Evolutionary conservation across 2,888 invertebrate species (phyloP).

Genomic region (Colletes collaris): DNA sequence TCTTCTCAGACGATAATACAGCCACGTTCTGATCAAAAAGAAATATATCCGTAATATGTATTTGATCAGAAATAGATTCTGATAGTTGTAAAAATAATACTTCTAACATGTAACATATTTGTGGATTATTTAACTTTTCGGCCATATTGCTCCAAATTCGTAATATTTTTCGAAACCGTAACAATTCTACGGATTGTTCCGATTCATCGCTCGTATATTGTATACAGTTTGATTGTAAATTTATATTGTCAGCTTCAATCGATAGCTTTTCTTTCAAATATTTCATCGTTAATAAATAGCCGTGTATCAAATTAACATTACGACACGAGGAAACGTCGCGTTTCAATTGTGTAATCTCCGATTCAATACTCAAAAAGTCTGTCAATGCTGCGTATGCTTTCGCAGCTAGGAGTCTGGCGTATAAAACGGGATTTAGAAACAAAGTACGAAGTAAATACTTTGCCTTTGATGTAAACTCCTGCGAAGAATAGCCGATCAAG

Average conservation of each 20-base stretch:
- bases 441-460: slow-evolving; percentile 55
- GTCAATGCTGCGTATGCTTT: slow-evolving; percentile 77
- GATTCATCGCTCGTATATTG: background rate
- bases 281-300: slow-evolving; percentile 71
- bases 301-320: slow-evolving; percentile 74
- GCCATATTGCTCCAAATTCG: slow-evolving; percentile 23
- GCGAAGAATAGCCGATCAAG: slow-evolving; percentile 71
- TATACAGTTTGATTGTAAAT: background rate
- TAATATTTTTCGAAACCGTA: slow-evolving; percentile 27
- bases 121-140: slow-evolving; percentile 5
- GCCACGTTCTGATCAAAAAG: slow-evolving; percentile 23
- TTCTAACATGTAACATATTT: slow-evolving; percentile 62
- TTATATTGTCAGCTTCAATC: slow-evolving; percentile 36
- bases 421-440: slow-evolving; percentile 68
- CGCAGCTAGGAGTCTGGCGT: slow-evolving; percentile 77
- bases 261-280: slow-evolving; percentile 69
- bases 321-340: slow-evolving; percentile 17
- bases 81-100: slow-evolving; percentile 56
- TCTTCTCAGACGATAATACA: slow-evolving; percentile 39
- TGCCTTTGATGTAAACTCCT: slow-evolving; percentile 55
- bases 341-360: slow-evolving; percentile 62
- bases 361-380: slow-evolving; percentile 60
- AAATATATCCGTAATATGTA: slow-evolving; percentile 28
- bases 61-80: slow-evolving; percentile 32
- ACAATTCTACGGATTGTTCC: background rate